These are phyloP conservation scores for Caerostris extrusa DNA, from an alignment of 1,140 invertebrate genomes.

Conservation along the genomic window DNA sequence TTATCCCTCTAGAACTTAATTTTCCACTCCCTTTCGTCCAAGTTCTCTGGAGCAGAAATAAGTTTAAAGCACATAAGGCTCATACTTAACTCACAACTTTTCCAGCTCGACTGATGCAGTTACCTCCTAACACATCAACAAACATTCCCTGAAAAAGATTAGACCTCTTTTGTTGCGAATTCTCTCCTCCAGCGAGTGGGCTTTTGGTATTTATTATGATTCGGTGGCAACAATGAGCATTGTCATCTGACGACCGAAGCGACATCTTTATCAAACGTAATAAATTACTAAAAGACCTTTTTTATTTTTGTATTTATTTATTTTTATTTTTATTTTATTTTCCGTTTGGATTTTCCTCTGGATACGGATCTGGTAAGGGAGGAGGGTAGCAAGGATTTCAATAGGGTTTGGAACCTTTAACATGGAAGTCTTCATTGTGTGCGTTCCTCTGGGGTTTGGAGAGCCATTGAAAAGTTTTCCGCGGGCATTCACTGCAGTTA, in stretches of 20 bases:
- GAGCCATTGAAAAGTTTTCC: slow-evolving; percentile 62
- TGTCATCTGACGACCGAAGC: slow-evolving; percentile 64
- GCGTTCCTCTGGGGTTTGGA: slow-evolving; percentile 50
- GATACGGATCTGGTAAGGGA: slow-evolving; percentile 56
- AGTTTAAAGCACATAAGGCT: slow-evolving; percentile 35
- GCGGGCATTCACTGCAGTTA: slow-evolving; percentile 28
- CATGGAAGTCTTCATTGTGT: slow-evolving; percentile 37
- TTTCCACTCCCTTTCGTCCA: slow-evolving; percentile 65
- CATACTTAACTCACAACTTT: slow-evolving; percentile 14
- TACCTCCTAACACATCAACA: slow-evolving; percentile 68
- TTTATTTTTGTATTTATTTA: not conserved
- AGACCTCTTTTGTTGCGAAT: slow-evolving; percentile 55
- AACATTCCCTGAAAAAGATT: slow-evolving; percentile 67
- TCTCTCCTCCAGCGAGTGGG: slow-evolving; percentile 35
- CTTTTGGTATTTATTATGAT: slow-evolving; percentile 71
- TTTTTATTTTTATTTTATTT: slow-evolving; percentile 1
- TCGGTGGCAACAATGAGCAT: slow-evolving; percentile 72
- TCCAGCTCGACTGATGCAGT: slow-evolving; percentile 14
- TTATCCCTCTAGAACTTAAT: slow-evolving; percentile 59
- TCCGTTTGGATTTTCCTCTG: slow-evolving; percentile 9
- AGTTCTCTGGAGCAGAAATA: slow-evolving; percentile 55
- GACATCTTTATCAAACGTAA: slow-evolving; percentile 76
- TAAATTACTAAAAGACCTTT: slow-evolving; percentile 57
- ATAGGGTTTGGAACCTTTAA: slow-evolving; percentile 54
- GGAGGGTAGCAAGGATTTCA: not conserved